Percentiles rank a stretch among this genome's conserved stretches.
Evolutionary conservation across 2,888 invertebrate genomes (phyloP).

Genomic region (Spisula solida): DNA sequence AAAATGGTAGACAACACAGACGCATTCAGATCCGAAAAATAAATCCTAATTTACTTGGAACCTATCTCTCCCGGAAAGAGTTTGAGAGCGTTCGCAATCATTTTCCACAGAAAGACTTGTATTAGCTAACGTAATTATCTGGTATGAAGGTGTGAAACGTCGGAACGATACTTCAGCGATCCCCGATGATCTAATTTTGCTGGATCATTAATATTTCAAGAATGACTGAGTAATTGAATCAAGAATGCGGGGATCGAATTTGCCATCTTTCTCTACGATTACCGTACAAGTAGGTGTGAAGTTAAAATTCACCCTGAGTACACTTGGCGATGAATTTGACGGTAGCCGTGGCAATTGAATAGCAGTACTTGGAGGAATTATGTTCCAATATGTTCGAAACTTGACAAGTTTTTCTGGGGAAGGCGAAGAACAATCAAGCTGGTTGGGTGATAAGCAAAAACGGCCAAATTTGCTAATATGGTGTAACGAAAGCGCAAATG

Average conservation of each 20-base stretch:
- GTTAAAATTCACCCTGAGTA: conserved; percentile 80
- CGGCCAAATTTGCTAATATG: conserved; percentile 68
- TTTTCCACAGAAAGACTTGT: conserved; percentile 61
- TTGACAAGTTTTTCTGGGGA: conserved; percentile 61
- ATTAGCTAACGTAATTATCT: conserved; percentile 79
- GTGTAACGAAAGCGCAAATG: conserved; percentile 61
- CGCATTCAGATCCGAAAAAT: conserved; percentile 59
- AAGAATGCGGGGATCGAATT: conserved; percentile 75
- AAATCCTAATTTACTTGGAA: conserved; percentile 69
- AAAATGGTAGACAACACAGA: conserved; percentile 41
- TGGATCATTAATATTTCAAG: conserved; percentile 80
- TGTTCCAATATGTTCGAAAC: conserved; percentile 66
- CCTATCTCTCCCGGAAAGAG: conserved; percentile 55
- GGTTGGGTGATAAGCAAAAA: conserved; percentile 65
- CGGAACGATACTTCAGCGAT: conserved; percentile 75
- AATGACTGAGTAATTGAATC: conserved; percentile 78
- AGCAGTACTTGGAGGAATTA: conserved; percentile 66
- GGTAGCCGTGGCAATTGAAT: conserved; percentile 74
- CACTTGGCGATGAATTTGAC: conserved; percentile 76
- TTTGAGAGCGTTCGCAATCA: conserved; percentile 59
- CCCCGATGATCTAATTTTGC: conserved; percentile 78
- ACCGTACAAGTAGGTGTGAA: conserved; percentile 75
- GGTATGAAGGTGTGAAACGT: conserved; percentile 77
- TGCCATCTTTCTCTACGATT: conserved; percentile 73
- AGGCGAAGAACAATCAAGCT: conserved; percentile 68